phyloP scores from a whole-genome alignment of 1,140 invertebrate genomes.

The Drosophila jambulina region DNA sequence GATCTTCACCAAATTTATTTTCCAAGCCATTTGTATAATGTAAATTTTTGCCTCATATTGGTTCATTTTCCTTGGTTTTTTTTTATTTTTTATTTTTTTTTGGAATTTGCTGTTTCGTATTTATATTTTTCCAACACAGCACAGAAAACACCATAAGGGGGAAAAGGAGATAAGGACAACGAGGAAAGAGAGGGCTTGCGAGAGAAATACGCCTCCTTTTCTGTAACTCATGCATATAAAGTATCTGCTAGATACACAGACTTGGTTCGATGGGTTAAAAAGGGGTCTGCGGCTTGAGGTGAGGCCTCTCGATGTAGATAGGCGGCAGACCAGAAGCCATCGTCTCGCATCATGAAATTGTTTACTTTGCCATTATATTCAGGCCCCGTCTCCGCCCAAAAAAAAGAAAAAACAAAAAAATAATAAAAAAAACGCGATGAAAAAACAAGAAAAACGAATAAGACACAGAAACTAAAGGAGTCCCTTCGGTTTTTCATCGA shows the following conservation, averaged over 20 bases:
- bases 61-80: neutral
- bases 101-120: conserved; percentile 1
- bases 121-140: conserved; percentile 41
- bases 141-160: conserved; percentile 1
- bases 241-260: conserved; percentile 56
- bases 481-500: conserved; percentile 13
- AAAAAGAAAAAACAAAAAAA: conserved; percentile 6
- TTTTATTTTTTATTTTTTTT: neutral
- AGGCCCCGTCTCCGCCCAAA: conserved; percentile 3
- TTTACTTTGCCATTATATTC: conserved; percentile 57
- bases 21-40: conserved; percentile 31
- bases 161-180: neutral
- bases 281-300: conserved; percentile 19
- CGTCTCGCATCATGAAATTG: conserved; percentile 57
- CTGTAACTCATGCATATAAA: conserved; percentile 58
- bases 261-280: conserved; percentile 36
- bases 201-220: conserved; percentile 47
- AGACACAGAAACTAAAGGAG: conserved; percentile 16
- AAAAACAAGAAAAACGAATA: neutral
- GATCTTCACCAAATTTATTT: neutral
- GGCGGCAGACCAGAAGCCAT: conserved; percentile 54
- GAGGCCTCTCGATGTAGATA: conserved; percentile 46
- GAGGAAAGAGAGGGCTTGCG: conserved; percentile 6
- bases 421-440: conserved; percentile 2
- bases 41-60: conserved; percentile 21